A percentile compares a stretch with the other conserved stretches of the same genome.
Evolutionary conservation across 1,140 invertebrate species (phyloP).

Genomic region (Heterodera schachtii): DNA sequence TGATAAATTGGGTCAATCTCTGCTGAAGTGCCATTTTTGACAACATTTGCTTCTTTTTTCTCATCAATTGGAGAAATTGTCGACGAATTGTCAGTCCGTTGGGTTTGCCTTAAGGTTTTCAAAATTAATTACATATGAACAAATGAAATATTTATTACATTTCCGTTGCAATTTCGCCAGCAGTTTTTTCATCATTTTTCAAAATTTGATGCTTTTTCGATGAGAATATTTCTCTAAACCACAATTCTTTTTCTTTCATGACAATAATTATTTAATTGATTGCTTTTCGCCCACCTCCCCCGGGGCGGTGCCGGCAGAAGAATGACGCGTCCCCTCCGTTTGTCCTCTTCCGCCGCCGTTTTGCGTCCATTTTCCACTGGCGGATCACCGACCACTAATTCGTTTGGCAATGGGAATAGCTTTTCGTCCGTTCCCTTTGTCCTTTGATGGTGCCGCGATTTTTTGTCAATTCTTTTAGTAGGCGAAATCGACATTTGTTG

Average conservation of each 20-base stretch:
- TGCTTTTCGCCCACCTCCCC: background rate
- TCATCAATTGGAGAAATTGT: too few relatives aligned
- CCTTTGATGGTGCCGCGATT: background rate
- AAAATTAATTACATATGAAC: too few relatives aligned
- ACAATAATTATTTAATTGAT: background rate
- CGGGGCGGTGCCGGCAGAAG: background rate
- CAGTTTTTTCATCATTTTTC: background rate
- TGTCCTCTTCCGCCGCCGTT: background rate
- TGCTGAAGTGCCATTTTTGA: background rate
- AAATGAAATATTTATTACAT: background rate
- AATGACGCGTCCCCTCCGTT: background rate
- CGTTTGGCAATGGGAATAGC: slow-evolving; percentile 3
- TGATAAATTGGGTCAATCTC: background rate
- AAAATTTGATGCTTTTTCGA: background rate
- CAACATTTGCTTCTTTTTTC: background rate
- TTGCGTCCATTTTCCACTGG: background rate
- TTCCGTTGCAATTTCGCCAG: background rate
- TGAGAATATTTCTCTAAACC: too few relatives aligned
- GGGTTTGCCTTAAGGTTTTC: too few relatives aligned
- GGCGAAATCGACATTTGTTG: background rate
- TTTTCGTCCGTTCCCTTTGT: background rate
- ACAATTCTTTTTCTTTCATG: background rate
- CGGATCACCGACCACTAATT: background rate
- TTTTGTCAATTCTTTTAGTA: background rate
- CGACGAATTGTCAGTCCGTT: too few relatives aligned